Conservation (phyloP, 2,888 invertebrate genomes). For the Caenorhabditis zanzibari region DNA sequence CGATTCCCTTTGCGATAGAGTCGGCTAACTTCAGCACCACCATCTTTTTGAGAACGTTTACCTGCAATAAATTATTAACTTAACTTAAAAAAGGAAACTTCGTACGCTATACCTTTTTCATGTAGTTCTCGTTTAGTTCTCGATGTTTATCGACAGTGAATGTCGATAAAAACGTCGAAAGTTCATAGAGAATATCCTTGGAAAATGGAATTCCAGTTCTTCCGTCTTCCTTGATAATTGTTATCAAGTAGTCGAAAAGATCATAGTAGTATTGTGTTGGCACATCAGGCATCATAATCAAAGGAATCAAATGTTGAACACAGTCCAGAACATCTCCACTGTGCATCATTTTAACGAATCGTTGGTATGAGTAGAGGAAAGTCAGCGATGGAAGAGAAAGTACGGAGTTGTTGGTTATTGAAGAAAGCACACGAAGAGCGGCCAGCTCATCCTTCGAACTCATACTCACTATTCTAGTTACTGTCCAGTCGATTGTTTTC, state of each 20-base stretch:
- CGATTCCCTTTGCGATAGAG: constrained; percentile 51
- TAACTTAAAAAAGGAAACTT: background rate
- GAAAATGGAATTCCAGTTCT: constrained; percentile 54
- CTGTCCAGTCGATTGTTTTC: constrained; percentile 66
- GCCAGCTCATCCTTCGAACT: constrained; percentile 62
- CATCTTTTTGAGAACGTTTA: constrained; percentile 66
- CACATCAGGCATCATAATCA: constrained; percentile 67
- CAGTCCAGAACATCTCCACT: constrained; percentile 62
- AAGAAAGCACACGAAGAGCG: constrained; percentile 41
- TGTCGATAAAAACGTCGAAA: constrained; percentile 54
- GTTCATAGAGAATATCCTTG: constrained; percentile 56
- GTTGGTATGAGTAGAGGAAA: constrained; percentile 66
- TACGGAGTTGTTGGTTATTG: constrained; percentile 43
- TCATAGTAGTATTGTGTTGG: constrained; percentile 68
- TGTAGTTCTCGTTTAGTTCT: constrained; percentile 44
- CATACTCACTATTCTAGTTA: constrained; percentile 64
- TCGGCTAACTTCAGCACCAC: constrained; percentile 64
- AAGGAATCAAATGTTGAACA: constrained; percentile 61
- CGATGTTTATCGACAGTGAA: constrained; percentile 56
- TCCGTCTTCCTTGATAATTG: constrained; percentile 62
- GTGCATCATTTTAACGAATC: constrained; percentile 66
- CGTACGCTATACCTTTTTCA: constrained; percentile 34
- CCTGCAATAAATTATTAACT: constrained; percentile 28
- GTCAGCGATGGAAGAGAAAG: constrained; percentile 65
- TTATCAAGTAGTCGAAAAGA: constrained; percentile 65